A percentile compares a stretch with the other conserved stretches of the same genome.
These are phyloP conservation scores for Arothron firmamentum DNA, from an alignment of 2,113 vertebrate genomes.

Conservation along the genomic window DNA sequence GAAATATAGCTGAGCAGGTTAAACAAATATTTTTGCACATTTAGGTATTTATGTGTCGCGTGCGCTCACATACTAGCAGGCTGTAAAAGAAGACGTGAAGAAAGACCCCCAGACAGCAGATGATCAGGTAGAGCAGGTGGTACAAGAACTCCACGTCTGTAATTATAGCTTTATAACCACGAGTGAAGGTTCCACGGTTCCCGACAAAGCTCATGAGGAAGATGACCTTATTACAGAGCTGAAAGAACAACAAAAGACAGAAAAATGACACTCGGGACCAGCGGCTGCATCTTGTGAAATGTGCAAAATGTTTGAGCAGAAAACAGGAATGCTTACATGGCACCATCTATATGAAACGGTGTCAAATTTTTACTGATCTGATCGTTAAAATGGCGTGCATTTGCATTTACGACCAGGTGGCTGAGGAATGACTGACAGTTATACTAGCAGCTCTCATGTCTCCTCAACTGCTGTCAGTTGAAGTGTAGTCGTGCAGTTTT, in stretches of 20 bases:
- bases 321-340: background rate
- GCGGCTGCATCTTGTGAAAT: background rate
- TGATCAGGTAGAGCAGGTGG: conserved; percentile 93
- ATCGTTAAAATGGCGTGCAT: too few species aligned
- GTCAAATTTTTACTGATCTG: background rate
- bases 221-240: conserved; percentile 97
- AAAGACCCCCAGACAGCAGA: conserved; percentile 92
- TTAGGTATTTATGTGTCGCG: background rate
- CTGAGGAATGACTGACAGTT: too few species aligned
- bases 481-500: too few species aligned
- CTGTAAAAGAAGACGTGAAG: conserved; percentile 99
- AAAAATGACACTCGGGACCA: background rate
- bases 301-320: background rate
- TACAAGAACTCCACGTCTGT: conserved; percentile 97
- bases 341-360: background rate
- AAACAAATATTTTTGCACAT: background rate
- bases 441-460: too few species aligned
- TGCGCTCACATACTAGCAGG: conserved; percentile 80
- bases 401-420: too few species aligned
- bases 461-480: too few species aligned
- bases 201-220: conserved; percentile 98
- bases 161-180: conserved; percentile 94
- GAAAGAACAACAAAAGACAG: conserved; percentile 9
- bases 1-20: too few species aligned
- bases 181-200: conserved; percentile 94